Base-by-base conservation (phyloP, 2,113 vertebrate genomes). In the Capreolus pygargus region DNA sequence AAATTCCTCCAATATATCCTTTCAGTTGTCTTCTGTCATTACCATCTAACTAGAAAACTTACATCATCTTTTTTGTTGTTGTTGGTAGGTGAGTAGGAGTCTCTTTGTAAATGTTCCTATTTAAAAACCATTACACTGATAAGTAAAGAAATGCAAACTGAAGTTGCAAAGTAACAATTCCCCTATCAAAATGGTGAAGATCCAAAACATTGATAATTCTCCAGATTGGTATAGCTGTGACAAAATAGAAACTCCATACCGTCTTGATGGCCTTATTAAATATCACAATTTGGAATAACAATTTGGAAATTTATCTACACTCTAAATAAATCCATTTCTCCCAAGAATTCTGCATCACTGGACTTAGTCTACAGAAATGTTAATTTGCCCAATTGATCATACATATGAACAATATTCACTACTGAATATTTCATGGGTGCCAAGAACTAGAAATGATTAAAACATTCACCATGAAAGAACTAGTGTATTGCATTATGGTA, bases 141-240 rank as follows among this genome's bases (percentile, higher is more conserved):
- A 78, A 97, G 93, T 90, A 91, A 85, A 83, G 55, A 94, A 78
- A 94, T 95, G 86, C 78, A 97, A 95, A 92, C 94, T 91, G 89
- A 95, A 55, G 67, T 52, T 94, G 70, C 28, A 43, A 47, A 94
- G 89, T 81, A 97, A 78, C 55, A 97, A 93, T 78, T 47, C 15
- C 9, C 50, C 21, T 86, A 61, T 45, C n/a, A 52, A 76, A 84
- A 58, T 60, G 27, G 57, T 45, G 43, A 91, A 82, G 13, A 74
- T 93, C 23, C n/a, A 78, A 95, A 92, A 88, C 19, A 61, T 1
- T 45, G 57, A 82, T 67, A 76, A 55, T 86, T 88, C 47, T 50
- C 85, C 33, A 60, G 15, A 21, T 19, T 95, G 39, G 8, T 27
- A 58, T 45, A 84, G 2, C 47, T 86, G 76, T 58, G 23, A 95